A percentile compares a stretch with the other conserved stretches of the same genome.
phyloP scores from a whole-genome alignment of 2,888 invertebrate genomes.

The Xestobium rufovillosum region DNA sequence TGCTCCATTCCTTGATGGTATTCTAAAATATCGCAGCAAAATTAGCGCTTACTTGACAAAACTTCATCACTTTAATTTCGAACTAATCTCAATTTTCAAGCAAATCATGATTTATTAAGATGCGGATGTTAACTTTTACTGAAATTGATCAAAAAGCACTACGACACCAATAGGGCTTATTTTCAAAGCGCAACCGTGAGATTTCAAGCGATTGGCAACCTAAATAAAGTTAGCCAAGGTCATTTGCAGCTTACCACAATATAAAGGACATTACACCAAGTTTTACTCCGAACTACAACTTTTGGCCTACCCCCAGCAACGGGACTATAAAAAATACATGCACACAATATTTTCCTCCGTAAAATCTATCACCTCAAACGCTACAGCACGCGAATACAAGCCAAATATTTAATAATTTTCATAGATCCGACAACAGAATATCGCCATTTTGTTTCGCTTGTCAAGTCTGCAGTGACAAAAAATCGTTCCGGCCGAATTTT shows the following conservation, averaged over 20 bases:
- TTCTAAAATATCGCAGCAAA: conserved; percentile 49
- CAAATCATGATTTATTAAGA: conserved; percentile 23
- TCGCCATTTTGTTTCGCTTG: conserved; percentile 38
- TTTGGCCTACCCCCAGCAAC: too few relatives aligned
- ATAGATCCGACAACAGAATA: conserved; percentile 20
- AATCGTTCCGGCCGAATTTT: too few relatives aligned
- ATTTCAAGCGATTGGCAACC: conserved; percentile 33
- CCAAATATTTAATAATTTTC: too few relatives aligned
- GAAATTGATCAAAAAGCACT: conserved; percentile 14
- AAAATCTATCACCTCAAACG: too few relatives aligned
- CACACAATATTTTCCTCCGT: too few relatives aligned
- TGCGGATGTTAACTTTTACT: conserved; percentile 27
- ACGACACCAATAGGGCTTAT: too few relatives aligned
- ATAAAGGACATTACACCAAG: conserved; percentile 34
- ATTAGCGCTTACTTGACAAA: conserved; percentile 8
- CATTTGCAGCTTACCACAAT: conserved; percentile 41
- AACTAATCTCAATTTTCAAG: too few relatives aligned
- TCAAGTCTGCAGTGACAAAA: conserved; percentile 28
- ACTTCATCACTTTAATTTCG: conserved; percentile 9
- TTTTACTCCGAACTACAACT: too few relatives aligned
- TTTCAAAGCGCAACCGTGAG: too few relatives aligned
- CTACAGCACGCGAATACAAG: too few relatives aligned
- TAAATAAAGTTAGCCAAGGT: conserved; percentile 43
- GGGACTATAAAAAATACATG: too few relatives aligned
- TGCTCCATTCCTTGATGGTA: conserved; percentile 77